Evolutionary conservation across 2,797 vertebrate species (phyloP).

Genomic region (Chaunax sp.): DNA sequence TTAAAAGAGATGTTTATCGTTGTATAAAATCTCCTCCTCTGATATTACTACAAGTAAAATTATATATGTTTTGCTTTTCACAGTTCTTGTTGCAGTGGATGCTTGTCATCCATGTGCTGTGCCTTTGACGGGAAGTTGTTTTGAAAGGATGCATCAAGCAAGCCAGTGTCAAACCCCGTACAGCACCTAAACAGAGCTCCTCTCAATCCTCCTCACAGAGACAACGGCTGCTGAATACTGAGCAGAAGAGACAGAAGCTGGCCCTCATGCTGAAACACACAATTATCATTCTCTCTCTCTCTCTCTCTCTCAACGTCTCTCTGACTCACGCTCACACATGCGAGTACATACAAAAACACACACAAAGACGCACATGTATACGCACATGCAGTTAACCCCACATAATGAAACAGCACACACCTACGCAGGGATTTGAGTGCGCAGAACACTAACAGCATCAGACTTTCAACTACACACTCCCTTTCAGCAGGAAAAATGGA

Average conservation of each 20-base stretch:
- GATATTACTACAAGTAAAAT: background rate
- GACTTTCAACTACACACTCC: slow-evolving; percentile 25
- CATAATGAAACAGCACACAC: slow-evolving; percentile 44
- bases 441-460: slow-evolving; percentile 43
- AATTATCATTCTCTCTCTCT: slow-evolving; percentile 25
- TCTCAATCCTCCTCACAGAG: slow-evolving; percentile 68
- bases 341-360: background rate
- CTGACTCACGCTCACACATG: background rate
- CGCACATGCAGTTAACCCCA: slow-evolving; percentile 42
- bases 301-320: background rate
- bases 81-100: slow-evolving; percentile 35
- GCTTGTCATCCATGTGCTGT: slow-evolving; percentile 56
- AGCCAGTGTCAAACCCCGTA: slow-evolving; percentile 44
- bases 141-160: slow-evolving; percentile 68
- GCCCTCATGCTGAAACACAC: slow-evolving; percentile 58
- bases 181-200: slow-evolving; percentile 68
- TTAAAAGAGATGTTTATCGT: background rate
- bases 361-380: slow-evolving; percentile 22
- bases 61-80: slow-evolving; percentile 14
- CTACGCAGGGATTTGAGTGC: slow-evolving; percentile 49
- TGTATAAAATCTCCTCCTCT: slow-evolving; percentile 3
- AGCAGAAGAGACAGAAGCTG: slow-evolving; percentile 69
- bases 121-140: slow-evolving; percentile 66
- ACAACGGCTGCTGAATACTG: slow-evolving; percentile 71
- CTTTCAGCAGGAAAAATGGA: slow-evolving; percentile 58